Percentiles rank a stretch among this genome's conserved stretches.
phyloP scores from a whole-genome alignment of 2,888 invertebrate genomes.

The Anoncus sp. region DNA sequence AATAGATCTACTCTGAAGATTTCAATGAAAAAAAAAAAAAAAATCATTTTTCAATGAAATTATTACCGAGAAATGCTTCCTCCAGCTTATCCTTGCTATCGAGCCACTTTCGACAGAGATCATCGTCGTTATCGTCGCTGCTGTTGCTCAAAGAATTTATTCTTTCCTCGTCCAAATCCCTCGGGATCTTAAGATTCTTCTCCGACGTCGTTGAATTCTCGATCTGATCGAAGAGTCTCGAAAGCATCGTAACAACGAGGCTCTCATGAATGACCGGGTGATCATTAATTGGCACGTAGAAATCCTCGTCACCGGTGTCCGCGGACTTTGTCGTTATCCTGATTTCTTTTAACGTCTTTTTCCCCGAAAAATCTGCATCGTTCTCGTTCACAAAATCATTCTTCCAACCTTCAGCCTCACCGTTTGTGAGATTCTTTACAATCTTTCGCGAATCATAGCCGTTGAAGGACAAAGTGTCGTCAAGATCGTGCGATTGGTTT shows the following conservation, averaged over 20 bases:
- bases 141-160: conserved; percentile 27
- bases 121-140: conserved; percentile 62
- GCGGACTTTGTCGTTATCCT: neutral
- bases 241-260: conserved; percentile 66
- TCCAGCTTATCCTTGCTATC: conserved; percentile 75
- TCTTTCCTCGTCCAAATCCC: conserved; percentile 61
- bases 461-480: neutral
- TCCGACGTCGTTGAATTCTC: conserved; percentile 64
- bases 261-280: conserved; percentile 65
- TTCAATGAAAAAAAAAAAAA: too few relatives aligned
- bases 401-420: neutral
- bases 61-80: conserved; percentile 74
- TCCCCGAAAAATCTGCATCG: neutral
- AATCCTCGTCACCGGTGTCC: conserved; percentile 8
- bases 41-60: neutral
- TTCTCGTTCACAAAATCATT: conserved; percentile 8
- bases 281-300: conserved; percentile 65
- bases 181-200: conserved; percentile 62
- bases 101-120: conserved; percentile 77
- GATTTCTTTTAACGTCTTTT: neutral
- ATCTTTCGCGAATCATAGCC: neutral
- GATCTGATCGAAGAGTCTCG: conserved; percentile 68
- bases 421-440: neutral
- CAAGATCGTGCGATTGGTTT: neutral
- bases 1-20: too few relatives aligned